These are phyloP conservation scores for Fopius arisanus DNA, from an alignment of 1,140 invertebrate species.

Conservation along the genomic window DNA sequence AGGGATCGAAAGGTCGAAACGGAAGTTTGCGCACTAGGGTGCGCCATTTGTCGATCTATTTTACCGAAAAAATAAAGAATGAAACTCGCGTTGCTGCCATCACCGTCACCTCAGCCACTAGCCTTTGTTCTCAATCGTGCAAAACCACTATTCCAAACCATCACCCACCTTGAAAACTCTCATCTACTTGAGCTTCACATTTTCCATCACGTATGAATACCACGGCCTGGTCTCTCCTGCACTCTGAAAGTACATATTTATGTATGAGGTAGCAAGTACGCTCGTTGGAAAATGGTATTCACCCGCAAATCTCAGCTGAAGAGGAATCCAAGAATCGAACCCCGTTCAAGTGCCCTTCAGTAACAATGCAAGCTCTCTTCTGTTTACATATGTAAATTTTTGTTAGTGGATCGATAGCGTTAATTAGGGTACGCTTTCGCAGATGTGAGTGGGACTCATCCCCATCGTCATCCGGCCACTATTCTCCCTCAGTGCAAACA, in stretches of 20 bases:
- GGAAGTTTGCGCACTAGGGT: constrained; percentile 30
- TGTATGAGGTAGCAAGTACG: constrained; percentile 23
- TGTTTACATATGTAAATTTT: constrained; percentile 57
- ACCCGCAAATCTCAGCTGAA: constrained; percentile 18
- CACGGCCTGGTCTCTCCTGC: background rate
- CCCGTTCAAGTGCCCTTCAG: constrained; percentile 39
- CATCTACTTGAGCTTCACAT: constrained; percentile 6
- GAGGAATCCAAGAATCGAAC: constrained; percentile 43
- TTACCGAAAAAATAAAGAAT: constrained; percentile 24
- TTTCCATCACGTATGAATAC: background rate
- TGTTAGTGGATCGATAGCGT: constrained; percentile 49
- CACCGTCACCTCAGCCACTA: background rate
- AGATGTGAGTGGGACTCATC: background rate
- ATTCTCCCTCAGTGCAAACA: constrained; percentile 29
- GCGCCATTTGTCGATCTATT: constrained; percentile 21
- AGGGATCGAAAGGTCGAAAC: constrained; percentile 35
- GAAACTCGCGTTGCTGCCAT: background rate
- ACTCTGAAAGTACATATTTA: constrained; percentile 25
- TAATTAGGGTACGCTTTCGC: constrained; percentile 53
- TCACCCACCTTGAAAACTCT: background rate
- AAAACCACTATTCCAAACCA: constrained; percentile 8
- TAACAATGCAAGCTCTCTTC: constrained; percentile 31
- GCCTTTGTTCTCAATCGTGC: background rate
- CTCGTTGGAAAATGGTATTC: constrained; percentile 26
- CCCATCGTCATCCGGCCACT: background rate